Percentiles rank a stretch among this genome's conserved stretches.
These are phyloP conservation scores for Odontocerum albicorne DNA, from an alignment of 2,888 invertebrate genomes.

Conservation along the genomic window DNA sequence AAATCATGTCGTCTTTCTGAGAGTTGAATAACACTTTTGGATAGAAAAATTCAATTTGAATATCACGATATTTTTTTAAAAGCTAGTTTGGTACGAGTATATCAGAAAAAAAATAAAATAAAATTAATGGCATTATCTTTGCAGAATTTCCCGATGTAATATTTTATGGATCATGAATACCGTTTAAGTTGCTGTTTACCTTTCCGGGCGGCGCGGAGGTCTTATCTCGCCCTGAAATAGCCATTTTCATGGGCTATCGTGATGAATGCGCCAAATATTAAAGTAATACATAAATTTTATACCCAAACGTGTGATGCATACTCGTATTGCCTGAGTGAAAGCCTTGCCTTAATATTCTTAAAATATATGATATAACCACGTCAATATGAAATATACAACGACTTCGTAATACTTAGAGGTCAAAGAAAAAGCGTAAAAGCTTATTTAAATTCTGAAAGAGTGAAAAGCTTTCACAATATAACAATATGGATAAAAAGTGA, in stretches of 20 bases:
- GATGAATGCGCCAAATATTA: slow-evolving; percentile 16
- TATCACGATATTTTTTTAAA: too few relatives aligned
- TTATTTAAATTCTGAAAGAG: background rate
- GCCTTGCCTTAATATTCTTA: too few relatives aligned
- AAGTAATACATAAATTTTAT: slow-evolving; percentile 17
- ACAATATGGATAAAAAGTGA: too few relatives aligned
- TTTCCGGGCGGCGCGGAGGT: slow-evolving; percentile 1
- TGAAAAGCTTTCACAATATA: slow-evolving; percentile 4
- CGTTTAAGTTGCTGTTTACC: slow-evolving; percentile 15
- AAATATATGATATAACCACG: background rate
- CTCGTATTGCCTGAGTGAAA: background rate
- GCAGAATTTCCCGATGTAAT: too few relatives aligned
- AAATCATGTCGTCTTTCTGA: too few relatives aligned
- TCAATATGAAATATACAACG: background rate
- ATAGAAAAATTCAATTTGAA: too few relatives aligned
- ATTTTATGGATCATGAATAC: slow-evolving; percentile 15
- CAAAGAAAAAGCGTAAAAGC: background rate
- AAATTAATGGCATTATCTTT: too few relatives aligned
- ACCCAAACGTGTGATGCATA: slow-evolving; percentile 8
- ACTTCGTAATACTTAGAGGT: background rate
- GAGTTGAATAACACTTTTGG: too few relatives aligned
- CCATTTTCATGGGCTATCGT: slow-evolving; percentile 5
- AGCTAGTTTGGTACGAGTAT: too few relatives aligned
- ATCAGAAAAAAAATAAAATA: too few relatives aligned
- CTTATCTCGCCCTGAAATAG: slow-evolving; percentile 11